A percentile compares a stretch with the other conserved stretches of the same genome.
Conservation (phyloP, 1,140 invertebrate species). For the Brachionus asplanchnoidis region DNA sequence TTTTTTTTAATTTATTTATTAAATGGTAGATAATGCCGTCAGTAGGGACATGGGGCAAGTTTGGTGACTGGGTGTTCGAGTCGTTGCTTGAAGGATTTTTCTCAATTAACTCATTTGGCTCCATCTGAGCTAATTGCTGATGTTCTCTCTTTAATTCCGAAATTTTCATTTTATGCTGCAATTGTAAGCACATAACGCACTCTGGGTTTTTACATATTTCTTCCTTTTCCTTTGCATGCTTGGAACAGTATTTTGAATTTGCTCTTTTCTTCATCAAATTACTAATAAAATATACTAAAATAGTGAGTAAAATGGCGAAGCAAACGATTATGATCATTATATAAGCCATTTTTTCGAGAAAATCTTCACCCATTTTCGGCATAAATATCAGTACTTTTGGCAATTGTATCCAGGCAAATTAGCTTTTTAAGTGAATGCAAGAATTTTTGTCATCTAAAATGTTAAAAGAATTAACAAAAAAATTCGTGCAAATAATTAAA, state of each 20-base stretch:
- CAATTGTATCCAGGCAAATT: neutral
- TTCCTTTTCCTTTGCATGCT: slow-evolving; percentile 21
- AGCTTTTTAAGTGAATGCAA: neutral
- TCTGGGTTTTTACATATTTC: neutral
- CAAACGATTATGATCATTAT: slow-evolving; percentile 32
- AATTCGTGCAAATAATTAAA: neutral
- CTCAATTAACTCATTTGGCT: neutral
- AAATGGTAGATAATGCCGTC: neutral
- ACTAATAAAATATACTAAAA: slow-evolving; percentile 14
- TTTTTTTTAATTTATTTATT: neutral
- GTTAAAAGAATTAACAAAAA: neutral
- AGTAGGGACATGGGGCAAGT: neutral
- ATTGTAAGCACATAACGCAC: neutral
- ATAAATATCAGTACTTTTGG: neutral
- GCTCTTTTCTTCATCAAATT: neutral
- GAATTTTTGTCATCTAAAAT: neutral
- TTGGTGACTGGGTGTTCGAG: neutral
- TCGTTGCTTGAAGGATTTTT: neutral
- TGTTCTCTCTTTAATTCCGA: neutral
- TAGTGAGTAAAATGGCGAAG: neutral
- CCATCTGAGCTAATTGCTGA: neutral
- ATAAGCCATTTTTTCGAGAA: slow-evolving; percentile 8
- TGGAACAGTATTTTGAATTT: neutral
- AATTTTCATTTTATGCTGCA: neutral
- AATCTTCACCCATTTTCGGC: neutral